Evolutionary conservation across 1,140 invertebrate species (phyloP), one percentile per base, ranked within the genome.

Genomic region (Drosophila neocordata): DNA sequence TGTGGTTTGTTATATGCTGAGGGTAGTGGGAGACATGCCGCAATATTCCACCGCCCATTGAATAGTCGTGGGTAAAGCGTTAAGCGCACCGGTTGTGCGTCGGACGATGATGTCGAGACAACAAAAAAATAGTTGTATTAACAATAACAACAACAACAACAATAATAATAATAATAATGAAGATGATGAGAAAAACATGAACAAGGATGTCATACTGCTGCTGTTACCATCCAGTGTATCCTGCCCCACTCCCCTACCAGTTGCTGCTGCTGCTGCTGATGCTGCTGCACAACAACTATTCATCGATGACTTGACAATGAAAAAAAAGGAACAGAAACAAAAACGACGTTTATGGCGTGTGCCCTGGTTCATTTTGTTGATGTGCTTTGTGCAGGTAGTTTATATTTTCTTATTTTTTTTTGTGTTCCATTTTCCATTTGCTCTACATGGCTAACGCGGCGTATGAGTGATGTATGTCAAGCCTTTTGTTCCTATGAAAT

Each of bases 301-400:
- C 79, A 85, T 89, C 72, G 79, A 89, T 73, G 78, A 89, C 65
- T 78, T 85, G 76, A 73, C 68, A 61, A 51, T 51, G 48, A 15
- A n/a, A 41, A 41, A 34, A 35, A 20, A 55, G 24, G 38, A 34
- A 27, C 20, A 62, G 24, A 65, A 57, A 37, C 62, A 58, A n/a
- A n/a, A n/a, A 24, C 73, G 66, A 34, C 72, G 59, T 2, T 48
- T 69, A 13, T 80, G 85, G 80, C 78, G 75, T 55, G 78, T 89
- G 72, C 87, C 87, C 75, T 89, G 81, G 85, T 89, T 89, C 52
- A 84, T 89, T 38, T 73, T 89, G 48, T 35, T 69, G 70, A 89
- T 89, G 76, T 71, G 78, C 57, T 64, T 79, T 77, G 35, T 89
- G 53, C 85, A 89, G 87, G 87, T 89, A 73, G 24, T 65, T 13